A percentile compares a stretch with the other conserved stretches of the same genome.
Conservation (phyloP, 2,888 invertebrate species). For the Rhyacophila evoluta region DNA sequence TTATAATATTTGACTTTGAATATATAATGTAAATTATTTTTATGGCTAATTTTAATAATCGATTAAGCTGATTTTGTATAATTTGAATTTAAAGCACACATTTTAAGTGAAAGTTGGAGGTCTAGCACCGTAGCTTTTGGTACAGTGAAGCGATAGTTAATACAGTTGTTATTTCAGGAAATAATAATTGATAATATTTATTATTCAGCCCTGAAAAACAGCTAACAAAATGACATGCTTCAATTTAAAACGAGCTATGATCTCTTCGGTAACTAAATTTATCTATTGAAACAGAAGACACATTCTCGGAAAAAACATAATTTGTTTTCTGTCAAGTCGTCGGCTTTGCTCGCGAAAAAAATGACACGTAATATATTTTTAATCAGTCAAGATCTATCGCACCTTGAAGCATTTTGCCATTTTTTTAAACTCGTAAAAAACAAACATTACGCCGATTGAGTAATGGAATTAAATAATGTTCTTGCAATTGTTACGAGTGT, state of each 20-base stretch:
- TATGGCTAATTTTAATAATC: too few relatives aligned
- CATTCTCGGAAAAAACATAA: slow-evolving; percentile 12
- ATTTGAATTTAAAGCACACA: too few relatives aligned
- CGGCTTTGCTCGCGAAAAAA: not conserved
- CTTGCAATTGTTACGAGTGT: too few relatives aligned
- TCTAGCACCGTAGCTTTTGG: too few relatives aligned
- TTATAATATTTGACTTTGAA: too few relatives aligned
- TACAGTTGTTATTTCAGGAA: not conserved
- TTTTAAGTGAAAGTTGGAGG: too few relatives aligned
- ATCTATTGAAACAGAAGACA: not conserved
- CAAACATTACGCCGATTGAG: too few relatives aligned
- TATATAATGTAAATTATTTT: too few relatives aligned
- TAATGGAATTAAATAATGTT: too few relatives aligned
- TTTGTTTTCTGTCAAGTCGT: slow-evolving; percentile 22
- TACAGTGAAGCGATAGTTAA: too few relatives aligned
- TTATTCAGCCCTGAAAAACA: not conserved
- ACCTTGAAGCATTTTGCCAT: not conserved
- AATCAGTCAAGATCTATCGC: not conserved
- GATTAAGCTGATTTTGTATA: too few relatives aligned
- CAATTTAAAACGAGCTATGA: slow-evolving; percentile 11
- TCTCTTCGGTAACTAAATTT: slow-evolving; percentile 5
- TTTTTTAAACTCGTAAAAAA: not conserved
- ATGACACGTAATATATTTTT: slow-evolving; percentile 13
- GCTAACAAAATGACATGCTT: slow-evolving; percentile 11
- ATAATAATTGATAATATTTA: not conserved